Base-by-base conservation (phyloP, 2,888 invertebrate species). In the Orthosia gracilis region DNA sequence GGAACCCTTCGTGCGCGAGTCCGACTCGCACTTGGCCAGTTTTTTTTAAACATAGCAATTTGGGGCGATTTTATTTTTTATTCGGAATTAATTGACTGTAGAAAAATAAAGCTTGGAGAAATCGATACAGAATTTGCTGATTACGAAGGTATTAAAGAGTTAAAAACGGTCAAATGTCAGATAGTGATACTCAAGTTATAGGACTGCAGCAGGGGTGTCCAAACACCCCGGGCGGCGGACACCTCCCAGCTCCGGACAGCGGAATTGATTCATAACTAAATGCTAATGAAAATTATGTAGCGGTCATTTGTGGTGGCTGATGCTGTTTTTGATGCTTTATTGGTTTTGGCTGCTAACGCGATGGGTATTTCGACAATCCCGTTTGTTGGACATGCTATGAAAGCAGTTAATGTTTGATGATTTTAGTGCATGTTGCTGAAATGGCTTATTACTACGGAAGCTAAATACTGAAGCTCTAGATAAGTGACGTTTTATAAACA, bases 201-300 rank as follows among this genome's bases (percentile, higher is more conserved):
- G 40, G 1, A 9, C 1, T 7, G 40, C 1, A 9, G 40, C 9
- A 9, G 40, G 7, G 40, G 40, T 40, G 1, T 40, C 40, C 40
- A 9, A 61, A 68, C 64, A 64, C 78, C 68, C 40, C 54, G n/a
- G n/a, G n/a, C n/a, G 40, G 40, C 47, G 52, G 55, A 31, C 73
- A 54, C 66, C 62, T 63, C 23, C 40, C 4, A 21, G n/a, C n/a
- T n/a, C 88, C 89, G 92, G 92, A 92, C 92, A 86, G 88, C 89
- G 87, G 91, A 91, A 94, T 93, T 93, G 94, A 94, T 94, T 94
- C 73, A 87, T 82, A 93, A 93, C 92, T 94, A 91, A 91, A 92
- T 94, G 93, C 92, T 93, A 94, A 94, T 94, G 86, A 85, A 88
- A 89, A 92, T 92, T 92, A 91, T 94, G 90, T 90, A 87, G 88